Evolutionary conservation across 2,113 vertebrate genomes (phyloP), one percentile per base, ranked within the genome.

Genomic region (Lepisosteus oculatus): DNA sequence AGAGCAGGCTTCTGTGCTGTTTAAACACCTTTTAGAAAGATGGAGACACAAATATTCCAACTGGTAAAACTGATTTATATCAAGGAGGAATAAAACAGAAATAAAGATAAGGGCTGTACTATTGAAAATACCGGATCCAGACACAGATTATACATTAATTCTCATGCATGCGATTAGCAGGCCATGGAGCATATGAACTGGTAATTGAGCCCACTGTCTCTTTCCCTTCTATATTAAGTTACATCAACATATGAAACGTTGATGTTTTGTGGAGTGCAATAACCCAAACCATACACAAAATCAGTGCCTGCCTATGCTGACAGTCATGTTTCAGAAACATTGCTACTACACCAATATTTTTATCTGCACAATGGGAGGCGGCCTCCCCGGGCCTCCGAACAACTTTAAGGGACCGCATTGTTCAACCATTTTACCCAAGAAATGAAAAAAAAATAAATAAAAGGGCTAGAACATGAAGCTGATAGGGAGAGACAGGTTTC

Each of bases 71-170:
- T 29, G 29, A 29, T 29, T 59, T 13, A 59, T 5, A 59, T 59
- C 4, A 11, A 29, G 29, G 29, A 29, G 29, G 5, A 59, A n/a
- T 15, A 59, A 29, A 8, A n/a, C 12, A 5, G 12, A 15, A 9
- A 29, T 42, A 43, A 29, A 65, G 17, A 42, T 8, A 42, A 4
- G 5, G 8, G 17, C 3, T 42, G 13, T n/a, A 54, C 54, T 57
- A 29, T 55, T 57, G n/a, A 41, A 55, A 11, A 6, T 42, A 8
- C 9, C 8, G 42, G 9, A 14, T 45, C n/a, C 8, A 61, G 15
- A 42, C 61, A 62, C 12, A 43, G 17, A 84, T 74, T 75, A 76
- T n/a, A 43, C 42, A n/a, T n/a, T 14, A 41, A 64, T 15, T 29
- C 29, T 29, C 29, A 29, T 29, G 29, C 29, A 1, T 29, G 29